Evolutionary conservation across 2,797 vertebrate species (phyloP), one percentile per base, ranked within the genome.

Genomic region (Linurgus olivaceus): DNA sequence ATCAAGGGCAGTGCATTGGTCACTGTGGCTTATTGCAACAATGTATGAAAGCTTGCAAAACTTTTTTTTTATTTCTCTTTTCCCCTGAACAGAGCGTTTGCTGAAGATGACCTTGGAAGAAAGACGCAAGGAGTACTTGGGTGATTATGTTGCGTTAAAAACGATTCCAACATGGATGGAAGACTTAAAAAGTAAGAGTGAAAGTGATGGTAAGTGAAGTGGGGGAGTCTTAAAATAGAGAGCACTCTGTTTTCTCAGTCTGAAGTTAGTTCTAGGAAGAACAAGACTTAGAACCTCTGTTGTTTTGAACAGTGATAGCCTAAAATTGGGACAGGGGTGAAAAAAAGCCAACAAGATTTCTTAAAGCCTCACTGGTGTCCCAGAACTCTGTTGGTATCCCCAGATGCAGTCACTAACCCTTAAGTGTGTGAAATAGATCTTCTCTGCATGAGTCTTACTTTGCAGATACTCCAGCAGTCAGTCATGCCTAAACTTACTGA

Each of bases 51-150:
- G 52, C 37, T 50, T 74, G 71, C 24, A 62, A 77, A 86, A 40
- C 20, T 52, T 26, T 4, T 4, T 4, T 12, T 19, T 55, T 24
- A 1, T 42, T 75, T 84, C 82, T 89, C 81, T 91, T 90, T 81
- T 91, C 78, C 90, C 77, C 85, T 81, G 19, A 95, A 97, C 65
- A 99, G 99, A 99, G 78, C 98, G 99, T 96, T 98, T 99, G 93
- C 97, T 99, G 95, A 98, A 98, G 97, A 98, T 99, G 97, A 98
- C 98, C 67, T 95, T 97, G 93, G 99, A 99, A 63, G 99, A 99
- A 75, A 98, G 99, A 88, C 99, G 99, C 94, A 99, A 99, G 97
- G 99, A 99, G 93, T 99, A 99, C 88, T 86, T 97, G 86, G 98
- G 98, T 83, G 98, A 98, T 45, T 99, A 98, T 66, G 95, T 99